phyloP scores from a whole-genome alignment of 2,797 vertebrate species.

The Chromis chromis region DNA sequence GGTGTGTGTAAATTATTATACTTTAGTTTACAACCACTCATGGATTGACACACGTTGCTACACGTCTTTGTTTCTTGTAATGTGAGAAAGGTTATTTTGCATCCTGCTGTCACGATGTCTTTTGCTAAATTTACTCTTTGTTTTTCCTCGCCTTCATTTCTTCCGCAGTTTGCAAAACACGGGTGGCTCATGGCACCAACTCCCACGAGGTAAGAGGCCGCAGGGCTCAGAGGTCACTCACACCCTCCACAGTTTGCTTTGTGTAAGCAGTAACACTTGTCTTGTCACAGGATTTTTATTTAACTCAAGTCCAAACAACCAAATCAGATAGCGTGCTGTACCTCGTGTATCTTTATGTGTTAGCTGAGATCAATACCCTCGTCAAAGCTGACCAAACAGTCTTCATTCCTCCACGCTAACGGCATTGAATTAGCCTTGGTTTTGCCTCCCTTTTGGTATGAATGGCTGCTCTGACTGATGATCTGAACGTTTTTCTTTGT shows the following conservation, averaged over 20 bases:
- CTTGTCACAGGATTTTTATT: slow-evolving; percentile 51
- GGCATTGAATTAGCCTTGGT: slow-evolving; percentile 15
- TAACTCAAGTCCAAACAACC: slow-evolving; percentile 59
- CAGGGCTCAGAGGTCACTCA: slow-evolving; percentile 47
- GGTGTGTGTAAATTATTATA: neutral
- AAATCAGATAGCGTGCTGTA: slow-evolving; percentile 44
- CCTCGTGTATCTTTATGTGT: slow-evolving; percentile 24
- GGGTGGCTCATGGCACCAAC: slow-evolving; percentile 97
- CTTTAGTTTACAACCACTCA: neutral
- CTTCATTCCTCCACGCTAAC: slow-evolving; percentile 34
- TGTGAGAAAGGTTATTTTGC: too few relatives aligned
- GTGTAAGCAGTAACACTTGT: slow-evolving; percentile 43
- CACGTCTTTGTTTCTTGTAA: neutral
- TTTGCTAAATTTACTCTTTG: neutral
- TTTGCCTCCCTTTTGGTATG: slow-evolving; percentile 3
- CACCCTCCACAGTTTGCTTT: slow-evolving; percentile 50
- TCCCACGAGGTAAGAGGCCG: slow-evolving; percentile 94
- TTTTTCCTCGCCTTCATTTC: slow-evolving; percentile 34
- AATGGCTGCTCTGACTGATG: neutral
- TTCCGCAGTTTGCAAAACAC: slow-evolving; percentile 96
- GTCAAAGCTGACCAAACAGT: slow-evolving; percentile 21
- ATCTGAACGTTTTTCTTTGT: neutral
- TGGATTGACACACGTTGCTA: neutral
- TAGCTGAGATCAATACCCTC: slow-evolving; percentile 51
- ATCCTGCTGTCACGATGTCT: too few relatives aligned